phyloP scores from a whole-genome alignment of 2,113 vertebrate genomes.

The Oriolus oriolus region DNA sequence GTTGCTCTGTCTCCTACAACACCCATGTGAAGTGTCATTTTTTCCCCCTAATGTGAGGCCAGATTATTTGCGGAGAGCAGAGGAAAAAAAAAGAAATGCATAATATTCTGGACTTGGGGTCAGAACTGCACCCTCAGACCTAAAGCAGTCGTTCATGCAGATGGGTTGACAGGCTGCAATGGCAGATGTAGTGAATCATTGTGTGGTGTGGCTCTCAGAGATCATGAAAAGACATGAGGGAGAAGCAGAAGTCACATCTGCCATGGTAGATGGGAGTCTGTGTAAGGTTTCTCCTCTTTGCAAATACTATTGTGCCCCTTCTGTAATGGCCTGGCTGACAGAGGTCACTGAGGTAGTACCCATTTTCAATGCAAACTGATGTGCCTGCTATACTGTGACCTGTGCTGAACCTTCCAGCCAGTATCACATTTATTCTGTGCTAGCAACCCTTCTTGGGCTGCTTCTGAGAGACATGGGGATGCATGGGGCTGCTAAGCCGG shows the following conservation, averaged over 20 bases:
- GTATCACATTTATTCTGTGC: not conserved
- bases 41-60: not conserved
- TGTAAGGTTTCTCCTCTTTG: not conserved
- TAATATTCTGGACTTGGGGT: not conserved
- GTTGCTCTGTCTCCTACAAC: not conserved
- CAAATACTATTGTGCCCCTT: not conserved
- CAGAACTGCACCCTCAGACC: not conserved
- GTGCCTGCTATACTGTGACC: not conserved
- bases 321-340: not conserved
- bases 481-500: not conserved
- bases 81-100: not conserved
- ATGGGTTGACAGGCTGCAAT: not conserved
- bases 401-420: not conserved
- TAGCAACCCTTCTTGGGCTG: not conserved
- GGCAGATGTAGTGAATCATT: not conserved
- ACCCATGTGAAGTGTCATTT: not conserved
- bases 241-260: not conserved
- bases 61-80: not conserved
- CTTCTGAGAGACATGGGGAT: not conserved
- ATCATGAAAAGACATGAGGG: rapidly evolving
- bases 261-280: not conserved
- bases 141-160: not conserved
- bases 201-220: not conserved
- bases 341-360: not conserved
- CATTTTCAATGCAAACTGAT: not conserved